These are phyloP conservation scores for Agrilus planipennis DNA, from an alignment of 1,140 invertebrate species.

Conservation along the genomic window DNA sequence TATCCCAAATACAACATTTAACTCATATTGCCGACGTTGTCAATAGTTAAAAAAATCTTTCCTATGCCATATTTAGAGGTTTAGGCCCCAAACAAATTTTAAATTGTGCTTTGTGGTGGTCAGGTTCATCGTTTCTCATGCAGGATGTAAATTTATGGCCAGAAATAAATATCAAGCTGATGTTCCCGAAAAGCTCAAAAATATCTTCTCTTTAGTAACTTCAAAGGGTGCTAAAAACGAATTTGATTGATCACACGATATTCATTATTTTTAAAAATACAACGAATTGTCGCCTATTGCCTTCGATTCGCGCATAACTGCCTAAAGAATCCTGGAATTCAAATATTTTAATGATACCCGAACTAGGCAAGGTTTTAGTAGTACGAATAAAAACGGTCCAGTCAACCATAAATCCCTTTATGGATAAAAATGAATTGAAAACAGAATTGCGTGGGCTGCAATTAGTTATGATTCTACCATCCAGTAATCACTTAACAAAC, in stretches of 20 bases:
- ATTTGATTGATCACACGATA: not conserved
- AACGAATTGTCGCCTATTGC: not conserved
- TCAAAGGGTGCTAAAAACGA: not conserved
- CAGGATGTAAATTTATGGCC: no score
- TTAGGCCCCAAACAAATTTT: not conserved
- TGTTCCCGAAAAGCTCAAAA: no score
- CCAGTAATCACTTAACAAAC: no score
- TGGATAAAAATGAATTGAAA: not conserved
- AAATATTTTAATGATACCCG: not conserved
- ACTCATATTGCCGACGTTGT: not conserved
- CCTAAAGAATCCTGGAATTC: not conserved
- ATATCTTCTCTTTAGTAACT: not conserved
- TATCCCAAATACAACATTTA: not conserved
- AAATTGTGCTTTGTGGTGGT: not conserved
- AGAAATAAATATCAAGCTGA: no score
- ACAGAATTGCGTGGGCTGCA: not conserved
- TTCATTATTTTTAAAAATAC: not conserved
- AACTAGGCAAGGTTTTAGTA: not conserved
- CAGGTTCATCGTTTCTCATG: not conserved
- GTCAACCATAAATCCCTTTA: not conserved
- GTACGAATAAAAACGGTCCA: not conserved
- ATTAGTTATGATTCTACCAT: no score
- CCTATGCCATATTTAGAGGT: not conserved
- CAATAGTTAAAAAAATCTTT: not conserved
- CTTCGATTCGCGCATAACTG: not conserved